A percentile compares a stretch with the other conserved stretches of the same genome.
These are phyloP conservation scores for Folsomia candida DNA, from an alignment of 2,888 invertebrate species.

Conservation along the genomic window DNA sequence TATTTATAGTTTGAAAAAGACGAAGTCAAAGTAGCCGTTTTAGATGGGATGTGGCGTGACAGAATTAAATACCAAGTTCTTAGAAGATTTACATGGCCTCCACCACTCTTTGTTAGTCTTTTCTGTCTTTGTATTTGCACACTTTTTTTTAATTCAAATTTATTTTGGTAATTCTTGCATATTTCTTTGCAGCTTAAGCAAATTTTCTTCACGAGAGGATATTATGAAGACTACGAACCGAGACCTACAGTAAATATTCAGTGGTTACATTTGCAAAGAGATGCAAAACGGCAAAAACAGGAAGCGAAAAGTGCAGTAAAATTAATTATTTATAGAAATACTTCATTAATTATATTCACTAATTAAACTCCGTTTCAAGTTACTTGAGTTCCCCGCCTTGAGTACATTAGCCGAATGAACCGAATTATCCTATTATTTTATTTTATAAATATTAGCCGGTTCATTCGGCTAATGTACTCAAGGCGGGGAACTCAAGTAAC, in stretches of 20 bases:
- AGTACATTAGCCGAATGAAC: too few relatives aligned
- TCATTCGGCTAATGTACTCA: too few relatives aligned
- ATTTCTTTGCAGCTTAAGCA: background rate
- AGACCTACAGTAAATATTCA: constrained; percentile 5
- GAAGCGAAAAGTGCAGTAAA: background rate
- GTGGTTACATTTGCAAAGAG: background rate
- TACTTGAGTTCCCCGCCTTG: too few relatives aligned
- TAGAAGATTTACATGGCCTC: constrained; percentile 12
- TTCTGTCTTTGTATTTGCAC: background rate
- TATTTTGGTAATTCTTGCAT: background rate
- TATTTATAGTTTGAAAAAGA: background rate
- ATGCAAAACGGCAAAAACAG: background rate
- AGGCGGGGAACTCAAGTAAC: too few relatives aligned
- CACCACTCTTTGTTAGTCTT: background rate
- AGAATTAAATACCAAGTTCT: constrained; percentile 7
- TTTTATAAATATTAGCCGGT: too few relatives aligned
- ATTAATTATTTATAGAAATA: too few relatives aligned
- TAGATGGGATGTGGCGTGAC: constrained; percentile 9
- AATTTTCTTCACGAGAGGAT: constrained; percentile 4
- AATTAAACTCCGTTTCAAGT: too few relatives aligned
- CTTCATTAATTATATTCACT: too few relatives aligned
- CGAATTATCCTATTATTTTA: too few relatives aligned
- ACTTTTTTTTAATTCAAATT: too few relatives aligned
- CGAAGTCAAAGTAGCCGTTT: background rate
- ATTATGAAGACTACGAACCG: constrained; percentile 7